These are phyloP conservation scores for Dryoscopus gambensis DNA, from an alignment of 2,113 vertebrate genomes.

Conservation along the genomic window DNA sequence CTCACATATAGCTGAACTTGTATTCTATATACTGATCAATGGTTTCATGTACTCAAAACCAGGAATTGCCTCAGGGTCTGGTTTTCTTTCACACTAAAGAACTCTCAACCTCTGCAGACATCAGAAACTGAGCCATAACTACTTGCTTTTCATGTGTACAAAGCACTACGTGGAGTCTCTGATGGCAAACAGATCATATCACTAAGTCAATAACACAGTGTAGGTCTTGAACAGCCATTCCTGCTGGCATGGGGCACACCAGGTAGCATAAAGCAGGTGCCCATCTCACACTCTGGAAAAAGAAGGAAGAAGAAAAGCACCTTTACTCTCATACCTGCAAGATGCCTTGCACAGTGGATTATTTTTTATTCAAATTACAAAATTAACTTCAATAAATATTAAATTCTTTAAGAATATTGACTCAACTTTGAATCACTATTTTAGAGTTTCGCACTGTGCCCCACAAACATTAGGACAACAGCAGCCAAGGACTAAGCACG, in stretches of 20 bases:
- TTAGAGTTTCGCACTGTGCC: background rate
- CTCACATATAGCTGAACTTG: background rate
- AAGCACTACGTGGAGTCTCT: background rate
- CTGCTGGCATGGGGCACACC: background rate
- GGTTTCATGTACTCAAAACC: background rate
- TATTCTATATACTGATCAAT: rapidly evolving
- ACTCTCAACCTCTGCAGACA: background rate
- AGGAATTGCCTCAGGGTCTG: background rate
- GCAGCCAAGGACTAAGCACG: background rate
- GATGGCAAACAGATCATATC: background rate
- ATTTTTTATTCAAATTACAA: background rate
- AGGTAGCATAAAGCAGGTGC: background rate
- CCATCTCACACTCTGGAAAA: background rate
- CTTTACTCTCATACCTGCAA: background rate
- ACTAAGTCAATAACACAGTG: background rate
- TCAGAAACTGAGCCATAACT: background rate
- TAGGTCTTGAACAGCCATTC: background rate
- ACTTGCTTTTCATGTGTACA: background rate
- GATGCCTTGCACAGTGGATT: background rate
- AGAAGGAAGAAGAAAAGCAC: background rate
- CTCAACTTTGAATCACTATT: background rate
- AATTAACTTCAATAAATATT: background rate
- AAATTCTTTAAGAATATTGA: background rate
- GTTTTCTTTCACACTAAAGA: background rate
- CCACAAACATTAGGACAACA: background rate